Conservation (phyloP, 2,113 vertebrate species). For the Ramphastos sulfuratus region DNA sequence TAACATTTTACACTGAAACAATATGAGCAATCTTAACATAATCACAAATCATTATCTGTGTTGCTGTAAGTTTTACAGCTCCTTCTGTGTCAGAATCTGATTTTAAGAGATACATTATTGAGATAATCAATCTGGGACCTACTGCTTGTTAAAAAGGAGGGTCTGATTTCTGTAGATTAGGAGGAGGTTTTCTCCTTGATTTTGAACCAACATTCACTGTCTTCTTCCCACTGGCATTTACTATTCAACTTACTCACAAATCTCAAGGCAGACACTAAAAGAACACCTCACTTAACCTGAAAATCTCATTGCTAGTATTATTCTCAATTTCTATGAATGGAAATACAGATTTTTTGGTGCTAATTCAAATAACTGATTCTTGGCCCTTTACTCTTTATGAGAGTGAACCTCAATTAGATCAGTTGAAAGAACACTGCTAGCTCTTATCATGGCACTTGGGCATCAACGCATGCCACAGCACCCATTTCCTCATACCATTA, state of each 20-base stretch:
- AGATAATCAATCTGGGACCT: neutral
- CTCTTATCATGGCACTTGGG: neutral
- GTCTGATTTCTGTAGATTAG: slow-evolving; percentile 1
- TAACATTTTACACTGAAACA: slow-evolving; percentile 2
- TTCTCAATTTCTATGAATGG: neutral
- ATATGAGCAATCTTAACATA: neutral
- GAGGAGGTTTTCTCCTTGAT: neutral
- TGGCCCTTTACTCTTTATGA: neutral
- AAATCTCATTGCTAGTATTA: neutral
- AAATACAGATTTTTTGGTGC: neutral
- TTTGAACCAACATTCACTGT: neutral
- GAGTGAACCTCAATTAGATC: neutral
- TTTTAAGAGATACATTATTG: neutral
- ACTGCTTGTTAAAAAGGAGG: neutral
- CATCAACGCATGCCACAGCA: neutral
- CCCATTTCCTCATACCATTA: neutral
- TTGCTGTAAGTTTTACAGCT: neutral
- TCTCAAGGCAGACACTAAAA: neutral
- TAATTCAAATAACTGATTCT: neutral
- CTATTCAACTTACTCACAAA: neutral
- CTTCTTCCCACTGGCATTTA: neutral
- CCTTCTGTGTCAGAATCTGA: neutral
- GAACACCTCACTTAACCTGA: neutral
- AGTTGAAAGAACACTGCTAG: neutral
- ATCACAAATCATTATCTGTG: neutral